Evolutionary conservation across 2,113 vertebrate species (phyloP).

Genomic region (Plecturocebus donacophilus): DNA sequence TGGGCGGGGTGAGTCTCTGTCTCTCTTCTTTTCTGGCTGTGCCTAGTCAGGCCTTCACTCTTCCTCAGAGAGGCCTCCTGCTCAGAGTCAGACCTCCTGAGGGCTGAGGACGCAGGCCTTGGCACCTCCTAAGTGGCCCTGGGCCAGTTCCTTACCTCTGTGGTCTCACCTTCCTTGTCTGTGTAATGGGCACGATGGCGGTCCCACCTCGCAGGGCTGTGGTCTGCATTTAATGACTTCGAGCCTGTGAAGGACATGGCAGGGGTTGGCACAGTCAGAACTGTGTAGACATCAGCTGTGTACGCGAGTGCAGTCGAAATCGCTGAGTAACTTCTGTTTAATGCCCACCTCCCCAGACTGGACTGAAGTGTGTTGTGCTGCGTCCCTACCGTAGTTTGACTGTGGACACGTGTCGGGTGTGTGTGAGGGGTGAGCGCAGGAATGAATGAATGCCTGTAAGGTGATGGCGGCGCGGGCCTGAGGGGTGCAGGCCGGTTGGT

Average conservation of each 20-base stretch:
- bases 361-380: too few species aligned
- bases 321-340: too few species aligned
- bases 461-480: not conserved
- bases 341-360: too few species aligned
- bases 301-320: rapidly evolving
- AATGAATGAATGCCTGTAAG: not conserved
- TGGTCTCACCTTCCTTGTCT: not conserved
- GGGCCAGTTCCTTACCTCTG: not conserved
- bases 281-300: rapidly evolving
- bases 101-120: rapidly evolving
- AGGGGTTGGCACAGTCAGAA: rapidly evolving
- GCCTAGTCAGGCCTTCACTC: rapidly evolving
- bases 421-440: rapidly evolving
- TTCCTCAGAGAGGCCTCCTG: too few species aligned
- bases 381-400: rapidly evolving
- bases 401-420: rapidly evolving
- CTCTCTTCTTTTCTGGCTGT: not conserved
- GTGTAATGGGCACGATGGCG: not conserved
- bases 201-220: rapidly evolving
- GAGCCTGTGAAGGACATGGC: rapidly evolving
- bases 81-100: rapidly evolving
- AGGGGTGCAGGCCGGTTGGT: too few species aligned
- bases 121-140: not conserved
- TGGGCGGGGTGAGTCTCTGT: too few species aligned
- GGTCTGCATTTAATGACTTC: not conserved